A percentile compares a stretch with the other conserved stretches of the same genome.
Conservation (phyloP, 2,888 invertebrate genomes). For the Laspeyria flexula region DNA sequence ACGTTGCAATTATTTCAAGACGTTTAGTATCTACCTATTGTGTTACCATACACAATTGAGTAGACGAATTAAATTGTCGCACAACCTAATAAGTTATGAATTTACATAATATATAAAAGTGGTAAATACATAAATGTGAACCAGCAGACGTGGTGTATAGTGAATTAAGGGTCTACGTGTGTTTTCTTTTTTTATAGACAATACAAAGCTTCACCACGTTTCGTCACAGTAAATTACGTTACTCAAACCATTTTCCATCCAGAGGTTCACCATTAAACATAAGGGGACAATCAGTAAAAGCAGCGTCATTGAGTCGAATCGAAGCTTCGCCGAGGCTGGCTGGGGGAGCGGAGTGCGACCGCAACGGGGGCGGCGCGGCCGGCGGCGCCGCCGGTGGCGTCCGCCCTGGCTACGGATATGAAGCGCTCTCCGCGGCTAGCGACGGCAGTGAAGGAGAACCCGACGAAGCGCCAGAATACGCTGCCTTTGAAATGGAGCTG, state of each 20-base stretch:
- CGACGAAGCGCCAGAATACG: conserved; percentile 75
- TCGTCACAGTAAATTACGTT: conserved; percentile 82
- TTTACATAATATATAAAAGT: conserved; percentile 22
- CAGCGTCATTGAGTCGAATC: conserved; percentile 79
- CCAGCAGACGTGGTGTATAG: conserved; percentile 22
- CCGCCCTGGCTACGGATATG: conserved; percentile 83
- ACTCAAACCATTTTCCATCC: conserved; percentile 74
- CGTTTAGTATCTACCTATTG: background rate
- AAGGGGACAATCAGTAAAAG: conserved; percentile 72
- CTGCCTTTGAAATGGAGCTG: conserved; percentile 78
- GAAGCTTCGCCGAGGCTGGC: conserved; percentile 76
- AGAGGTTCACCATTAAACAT: conserved; percentile 71
- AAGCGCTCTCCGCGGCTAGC: conserved; percentile 80
- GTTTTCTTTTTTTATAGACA: conserved; percentile 34
- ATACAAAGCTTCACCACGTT: conserved; percentile 77
- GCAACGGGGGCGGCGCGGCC: conserved; percentile 60
- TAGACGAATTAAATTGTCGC: conserved; percentile 6
- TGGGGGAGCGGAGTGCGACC: conserved; percentile 67
- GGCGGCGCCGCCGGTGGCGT: conserved; percentile 69
- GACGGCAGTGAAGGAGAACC: conserved; percentile 80
- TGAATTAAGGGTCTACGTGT: conserved; percentile 20
- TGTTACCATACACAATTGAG: conserved; percentile 15
- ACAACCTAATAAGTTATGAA: conserved; percentile 1
- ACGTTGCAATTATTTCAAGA: conserved; percentile 51
- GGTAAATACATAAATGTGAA: conserved; percentile 29